Evolutionary conservation across 1,140 invertebrate species (phyloP).

Genomic region (Saccostrea echinata): DNA sequence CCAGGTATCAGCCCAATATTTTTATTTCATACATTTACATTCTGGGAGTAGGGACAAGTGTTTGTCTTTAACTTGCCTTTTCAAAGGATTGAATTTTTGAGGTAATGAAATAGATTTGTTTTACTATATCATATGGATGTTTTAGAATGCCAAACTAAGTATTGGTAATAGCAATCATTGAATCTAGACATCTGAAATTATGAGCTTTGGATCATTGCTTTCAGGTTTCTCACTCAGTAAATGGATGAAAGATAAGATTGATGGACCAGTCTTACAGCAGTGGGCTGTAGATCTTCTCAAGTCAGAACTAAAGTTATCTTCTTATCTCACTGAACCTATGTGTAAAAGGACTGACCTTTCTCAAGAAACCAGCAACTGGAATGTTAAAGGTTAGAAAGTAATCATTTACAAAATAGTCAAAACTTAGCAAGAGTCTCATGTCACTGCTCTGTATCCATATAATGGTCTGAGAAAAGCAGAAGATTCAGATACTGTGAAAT

Average conservation of each 20-base stretch:
- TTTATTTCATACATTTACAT: no score
- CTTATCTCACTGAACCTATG: constrained; percentile 39
- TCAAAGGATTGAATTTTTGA: no score
- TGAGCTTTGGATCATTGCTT: background rate
- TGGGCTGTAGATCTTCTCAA: constrained; percentile 25
- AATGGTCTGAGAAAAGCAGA: background rate
- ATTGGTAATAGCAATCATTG: no score
- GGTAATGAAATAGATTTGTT: no score
- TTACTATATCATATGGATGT: no score
- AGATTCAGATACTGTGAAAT: no score
- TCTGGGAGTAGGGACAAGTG: no score
- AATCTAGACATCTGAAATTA: no score
- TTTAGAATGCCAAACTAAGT: no score
- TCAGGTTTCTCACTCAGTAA: constrained; percentile 46
- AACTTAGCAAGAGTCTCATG: background rate
- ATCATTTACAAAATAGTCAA: background rate
- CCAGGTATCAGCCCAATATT: background rate
- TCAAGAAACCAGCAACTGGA: background rate
- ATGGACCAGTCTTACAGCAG: constrained; percentile 4
- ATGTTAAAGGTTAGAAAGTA: constrained; percentile 12
- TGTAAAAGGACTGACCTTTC: constrained; percentile 36
- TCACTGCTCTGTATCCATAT: background rate
- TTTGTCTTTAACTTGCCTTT: no score
- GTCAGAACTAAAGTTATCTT: constrained; percentile 44
- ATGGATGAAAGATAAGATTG: constrained; percentile 23